Evolutionary conservation across 2,113 vertebrate genomes (phyloP).

Genomic region (Loxodonta africana): DNA sequence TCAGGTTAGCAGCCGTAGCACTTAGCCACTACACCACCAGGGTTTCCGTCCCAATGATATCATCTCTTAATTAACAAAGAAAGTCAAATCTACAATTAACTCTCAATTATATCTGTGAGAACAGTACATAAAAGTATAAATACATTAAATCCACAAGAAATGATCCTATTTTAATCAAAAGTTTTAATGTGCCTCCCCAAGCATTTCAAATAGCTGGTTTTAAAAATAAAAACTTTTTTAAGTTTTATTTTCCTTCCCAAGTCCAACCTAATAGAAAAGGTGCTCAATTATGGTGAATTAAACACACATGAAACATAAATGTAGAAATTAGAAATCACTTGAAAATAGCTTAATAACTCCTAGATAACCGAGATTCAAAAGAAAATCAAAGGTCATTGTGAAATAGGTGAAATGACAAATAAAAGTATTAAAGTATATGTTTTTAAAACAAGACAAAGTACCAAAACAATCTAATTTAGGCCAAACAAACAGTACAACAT

Average conservation of each 20-base stretch:
- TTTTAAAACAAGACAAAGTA: background rate
- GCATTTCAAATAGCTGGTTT: background rate
- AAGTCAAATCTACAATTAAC: background rate
- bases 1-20: no score
- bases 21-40: no score
- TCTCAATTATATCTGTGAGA: background rate
- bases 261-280: background rate
- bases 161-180: background rate
- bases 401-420: background rate
- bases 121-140: background rate
- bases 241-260: background rate
- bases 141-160: background rate
- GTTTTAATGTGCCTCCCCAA: background rate
- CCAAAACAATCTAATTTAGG: background rate
- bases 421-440: background rate
- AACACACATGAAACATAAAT: background rate
- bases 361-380: background rate
- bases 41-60: background rate
- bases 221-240: background rate
- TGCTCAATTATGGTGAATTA: background rate
- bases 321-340: background rate
- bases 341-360: background rate
- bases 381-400: background rate
- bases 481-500: background rate
- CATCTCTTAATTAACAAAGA: background rate